These are phyloP conservation scores for Geotria australis DNA, from an alignment of 2,797 vertebrate species.

Conservation along the genomic window DNA sequence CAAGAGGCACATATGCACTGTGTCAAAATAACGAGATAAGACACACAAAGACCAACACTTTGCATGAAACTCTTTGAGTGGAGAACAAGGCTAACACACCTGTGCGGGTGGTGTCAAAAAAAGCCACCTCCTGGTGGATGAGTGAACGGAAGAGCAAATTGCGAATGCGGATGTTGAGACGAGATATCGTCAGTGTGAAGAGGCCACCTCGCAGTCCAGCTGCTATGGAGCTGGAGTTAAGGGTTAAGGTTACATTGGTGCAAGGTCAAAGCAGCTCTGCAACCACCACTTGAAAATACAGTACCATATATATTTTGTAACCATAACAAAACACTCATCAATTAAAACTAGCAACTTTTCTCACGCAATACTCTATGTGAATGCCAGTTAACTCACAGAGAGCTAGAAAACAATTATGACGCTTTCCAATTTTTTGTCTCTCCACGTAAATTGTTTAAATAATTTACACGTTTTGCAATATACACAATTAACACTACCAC, in stretches of 20 bases:
- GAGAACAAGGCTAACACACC: slow-evolving; percentile 15
- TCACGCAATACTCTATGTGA: background rate
- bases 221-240: slow-evolving; percentile 36
- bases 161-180: slow-evolving; percentile 57
- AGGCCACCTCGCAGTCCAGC: slow-evolving; percentile 56
- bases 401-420: no score
- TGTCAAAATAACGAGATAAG: no score
- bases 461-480: no score
- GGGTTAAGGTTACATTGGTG: background rate
- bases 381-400: background rate
- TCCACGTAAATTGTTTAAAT: no score
- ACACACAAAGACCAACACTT: no score
- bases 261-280: fast-evolving
- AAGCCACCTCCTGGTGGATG: slow-evolving; percentile 63
- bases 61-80: no score
- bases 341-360: background rate
- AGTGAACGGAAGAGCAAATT: slow-evolving; percentile 58
- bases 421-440: no score
- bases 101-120: slow-evolving; percentile 80
- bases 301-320: slow-evolving; percentile 1
- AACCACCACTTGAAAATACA: slow-evolving; percentile 3
- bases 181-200: slow-evolving; percentile 51
- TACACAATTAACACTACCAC: no score
- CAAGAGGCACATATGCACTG: no score
- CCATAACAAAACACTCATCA: no score